Base-by-base conservation (phyloP, 2,797 vertebrate genomes). In the Propithecus perrieri region DNA sequence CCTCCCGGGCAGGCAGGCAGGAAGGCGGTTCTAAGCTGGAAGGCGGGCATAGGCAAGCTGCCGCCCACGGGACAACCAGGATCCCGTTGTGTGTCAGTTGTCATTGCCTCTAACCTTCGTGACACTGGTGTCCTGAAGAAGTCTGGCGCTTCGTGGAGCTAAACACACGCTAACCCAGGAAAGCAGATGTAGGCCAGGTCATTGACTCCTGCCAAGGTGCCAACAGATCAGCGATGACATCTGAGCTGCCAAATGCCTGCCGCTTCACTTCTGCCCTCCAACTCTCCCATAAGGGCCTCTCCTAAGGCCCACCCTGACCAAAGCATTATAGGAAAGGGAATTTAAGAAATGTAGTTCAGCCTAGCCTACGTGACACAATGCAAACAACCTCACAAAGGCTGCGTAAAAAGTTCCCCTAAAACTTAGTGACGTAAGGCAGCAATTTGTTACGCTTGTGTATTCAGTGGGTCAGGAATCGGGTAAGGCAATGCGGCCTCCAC, bases 401-500 rank as follows among this genome's bases (percentile, higher is more conserved):
- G 11, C 5, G 1, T 41, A 30, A 50, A 14, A 93, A 93, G 35
- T 61, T 13, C 43, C 38, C 18, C 41, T 41, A 41, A 61, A 71
- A n/a, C 17, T 63, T 30, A 69, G n/a, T 20, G 4, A 1, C 46
- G 8, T 55, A 12, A 85, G 88, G 35, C 26, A 26, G 28, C 78
- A 33, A 33, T 69, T 33, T 17, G 38, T 53, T 48, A 55, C 3
- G 33, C 35, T 84, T 38, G 7, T 7, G 17, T 5, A 35, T 59
- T 75, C 38, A 48, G 53, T 14, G 72, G 22, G 43, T 72, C 74
- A 53, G 43, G 65, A 67, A 28, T 12, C 22, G 5, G 14, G 74
- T 1, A 3, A 50, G 0, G 9, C 41, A 35, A 4, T 5, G 41
- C 2, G 0, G 43, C 26, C 50, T 35, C 2, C 2, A n/a, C n/a